phyloP scores from a whole-genome alignment of 2,113 vertebrate genomes.

The Agapornis roseicollis region DNA sequence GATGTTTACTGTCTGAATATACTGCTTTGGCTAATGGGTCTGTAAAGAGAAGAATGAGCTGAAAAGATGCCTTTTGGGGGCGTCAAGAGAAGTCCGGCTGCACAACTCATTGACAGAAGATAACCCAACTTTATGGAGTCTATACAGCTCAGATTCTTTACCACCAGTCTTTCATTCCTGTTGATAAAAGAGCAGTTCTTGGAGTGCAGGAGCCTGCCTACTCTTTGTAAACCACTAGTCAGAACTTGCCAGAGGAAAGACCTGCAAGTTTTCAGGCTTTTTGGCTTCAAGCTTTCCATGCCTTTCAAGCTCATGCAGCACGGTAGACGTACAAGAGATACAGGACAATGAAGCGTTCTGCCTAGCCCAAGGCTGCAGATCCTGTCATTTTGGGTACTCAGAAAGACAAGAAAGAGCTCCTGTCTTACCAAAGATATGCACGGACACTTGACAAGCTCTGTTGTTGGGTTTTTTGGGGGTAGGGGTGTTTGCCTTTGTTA shows the following conservation, averaged over 20 bases:
- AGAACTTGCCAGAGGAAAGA: slow-evolving; percentile 22
- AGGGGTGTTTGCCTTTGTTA: neutral
- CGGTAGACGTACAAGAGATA: neutral
- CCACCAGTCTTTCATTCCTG: neutral
- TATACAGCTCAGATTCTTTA: neutral
- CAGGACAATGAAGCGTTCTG: neutral
- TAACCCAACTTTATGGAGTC: neutral
- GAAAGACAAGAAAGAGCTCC: neutral
- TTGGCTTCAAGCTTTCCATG: neutral
- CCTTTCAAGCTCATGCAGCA: neutral
- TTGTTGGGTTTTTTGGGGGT: neutral
- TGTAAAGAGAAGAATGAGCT: neutral
- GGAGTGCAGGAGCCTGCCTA: neutral
- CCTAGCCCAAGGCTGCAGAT: neutral
- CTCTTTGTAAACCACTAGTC: slow-evolving; percentile 29
- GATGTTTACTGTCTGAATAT: neutral
- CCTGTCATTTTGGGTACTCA: neutral
- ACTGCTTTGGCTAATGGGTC: neutral
- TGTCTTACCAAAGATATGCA: neutral
- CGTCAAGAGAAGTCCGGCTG: neutral
- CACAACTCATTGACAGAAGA: neutral
- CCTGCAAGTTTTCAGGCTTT: slow-evolving; percentile 43
- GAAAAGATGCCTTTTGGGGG: slow-evolving; percentile 9
- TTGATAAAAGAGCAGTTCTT: slow-evolving; percentile 11
- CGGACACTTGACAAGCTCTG: neutral